A percentile compares a stretch with the other conserved stretches of the same genome.
Evolutionary conservation across 2,888 invertebrate species (phyloP).

Genomic region (Athrips mouffetella): DNA sequence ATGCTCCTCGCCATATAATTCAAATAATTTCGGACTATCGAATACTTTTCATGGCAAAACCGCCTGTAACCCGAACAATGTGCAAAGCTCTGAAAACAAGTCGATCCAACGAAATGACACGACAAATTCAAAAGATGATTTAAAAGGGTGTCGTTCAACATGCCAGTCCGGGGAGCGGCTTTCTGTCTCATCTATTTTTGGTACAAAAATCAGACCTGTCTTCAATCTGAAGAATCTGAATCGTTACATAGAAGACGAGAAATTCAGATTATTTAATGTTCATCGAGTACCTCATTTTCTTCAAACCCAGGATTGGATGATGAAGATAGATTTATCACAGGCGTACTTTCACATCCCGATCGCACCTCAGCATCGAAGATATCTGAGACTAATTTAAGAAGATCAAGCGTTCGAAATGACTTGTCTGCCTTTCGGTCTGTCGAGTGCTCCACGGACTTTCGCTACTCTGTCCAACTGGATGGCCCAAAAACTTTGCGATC

Average conservation of each 20-base stretch:
- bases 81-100: background rate
- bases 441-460: slow-evolving; percentile 22
- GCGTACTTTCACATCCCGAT: no score
- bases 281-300: background rate
- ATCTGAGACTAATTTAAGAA: slow-evolving; percentile 21
- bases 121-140: background rate
- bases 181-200: slow-evolving; percentile 8
- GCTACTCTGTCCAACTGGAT: slow-evolving; percentile 24
- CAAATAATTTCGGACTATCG: background rate
- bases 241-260: slow-evolving; percentile 4
- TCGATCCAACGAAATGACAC: background rate
- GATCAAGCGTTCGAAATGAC: slow-evolving; percentile 19
- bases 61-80: background rate
- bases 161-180: background rate
- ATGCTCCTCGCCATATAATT: background rate
- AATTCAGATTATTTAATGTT: background rate
- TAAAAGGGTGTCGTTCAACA: background rate
- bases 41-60: background rate
- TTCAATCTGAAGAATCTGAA: slow-evolving; percentile 17
- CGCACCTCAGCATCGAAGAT: slow-evolving; percentile 25
- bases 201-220: slow-evolving; percentile 17
- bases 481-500: slow-evolving; percentile 17
- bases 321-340: slow-evolving; percentile 3
- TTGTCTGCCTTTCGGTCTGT: slow-evolving; percentile 24
- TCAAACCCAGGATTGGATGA: slow-evolving; percentile 4